Conservation (phyloP, 1,140 invertebrate species). For the Sarcophaga bullata region DNA sequence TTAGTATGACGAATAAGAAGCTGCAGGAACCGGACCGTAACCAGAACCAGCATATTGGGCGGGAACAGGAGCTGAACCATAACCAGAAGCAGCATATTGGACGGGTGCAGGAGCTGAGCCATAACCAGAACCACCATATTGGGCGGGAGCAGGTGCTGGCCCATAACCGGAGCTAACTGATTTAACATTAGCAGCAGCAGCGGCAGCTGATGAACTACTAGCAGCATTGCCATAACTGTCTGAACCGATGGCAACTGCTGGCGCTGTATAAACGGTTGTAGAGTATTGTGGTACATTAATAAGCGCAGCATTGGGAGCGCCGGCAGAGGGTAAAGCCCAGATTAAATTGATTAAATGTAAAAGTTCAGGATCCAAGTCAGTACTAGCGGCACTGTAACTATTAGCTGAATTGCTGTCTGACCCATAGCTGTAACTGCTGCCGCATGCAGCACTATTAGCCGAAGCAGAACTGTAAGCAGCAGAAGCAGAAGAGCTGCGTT, state of each 20-base stretch:
- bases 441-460: neutral
- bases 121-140: neutral
- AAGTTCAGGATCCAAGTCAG: conserved; percentile 52
- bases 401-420: conserved; percentile 40
- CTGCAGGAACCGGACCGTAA: neutral
- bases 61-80: neutral
- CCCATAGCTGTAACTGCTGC: conserved; percentile 39
- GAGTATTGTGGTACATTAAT: conserved; percentile 33
- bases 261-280: conserved; percentile 38
- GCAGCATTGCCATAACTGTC: conserved; percentile 33
- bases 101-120: neutral
- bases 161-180: conserved; percentile 9
- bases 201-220: conserved; percentile 38
- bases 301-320: conserved; percentile 47
- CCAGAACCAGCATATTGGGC: conserved; percentile 33
- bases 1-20: conserved; percentile 21
- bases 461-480: conserved; percentile 42
- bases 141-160: neutral
- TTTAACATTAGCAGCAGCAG: conserved; percentile 36
- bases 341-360: conserved; percentile 53
- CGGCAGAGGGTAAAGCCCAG: conserved; percentile 52
- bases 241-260: conserved; percentile 43
- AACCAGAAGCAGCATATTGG: neutral
- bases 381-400: conserved; percentile 45
- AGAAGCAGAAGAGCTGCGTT: neutral